phyloP scores from a whole-genome alignment of 1,140 invertebrate species.

The Bombus impatiens region DNA sequence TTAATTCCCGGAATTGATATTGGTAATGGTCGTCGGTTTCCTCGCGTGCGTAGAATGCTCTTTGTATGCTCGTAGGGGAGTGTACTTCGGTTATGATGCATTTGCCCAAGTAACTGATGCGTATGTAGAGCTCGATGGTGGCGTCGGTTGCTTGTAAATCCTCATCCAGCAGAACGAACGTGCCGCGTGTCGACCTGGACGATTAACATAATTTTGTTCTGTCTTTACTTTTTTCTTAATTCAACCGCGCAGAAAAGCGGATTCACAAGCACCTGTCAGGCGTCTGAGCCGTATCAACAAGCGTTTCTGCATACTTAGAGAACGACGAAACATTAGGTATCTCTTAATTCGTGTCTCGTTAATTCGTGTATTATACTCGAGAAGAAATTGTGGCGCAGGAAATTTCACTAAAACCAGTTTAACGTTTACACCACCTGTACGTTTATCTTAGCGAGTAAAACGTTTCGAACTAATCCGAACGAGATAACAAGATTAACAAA shows the following conservation, averaged over 20 bases:
- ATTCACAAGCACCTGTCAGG: background rate
- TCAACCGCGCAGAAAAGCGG: conserved; percentile 7
- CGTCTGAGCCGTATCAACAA: background rate
- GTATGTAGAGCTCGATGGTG: conserved; percentile 67
- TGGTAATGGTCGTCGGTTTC: conserved; percentile 62
- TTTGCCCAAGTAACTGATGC: conserved; percentile 72
- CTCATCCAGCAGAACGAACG: conserved; percentile 59
- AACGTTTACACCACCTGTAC: background rate
- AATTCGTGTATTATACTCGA: conserved; percentile 8
- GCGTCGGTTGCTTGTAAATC: conserved; percentile 39
- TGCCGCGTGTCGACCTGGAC: conserved; percentile 69
- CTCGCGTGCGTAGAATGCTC: conserved; percentile 65
- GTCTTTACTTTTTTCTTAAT: background rate
- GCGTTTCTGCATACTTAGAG: background rate
- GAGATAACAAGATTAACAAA: background rate
- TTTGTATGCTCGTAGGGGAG: background rate
- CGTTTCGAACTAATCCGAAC: background rate
- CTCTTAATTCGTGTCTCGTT: background rate
- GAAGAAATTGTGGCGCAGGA: too few species aligned
- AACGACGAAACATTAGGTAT: conserved; percentile 13
- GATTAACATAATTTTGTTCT: background rate
- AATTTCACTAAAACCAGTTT: background rate
- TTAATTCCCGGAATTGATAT: conserved; percentile 70
- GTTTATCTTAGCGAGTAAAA: background rate
- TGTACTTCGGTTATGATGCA: conserved; percentile 74